phyloP scores from a whole-genome alignment of 1,140 invertebrate species.

The Brachionus koreanus region DNA sequence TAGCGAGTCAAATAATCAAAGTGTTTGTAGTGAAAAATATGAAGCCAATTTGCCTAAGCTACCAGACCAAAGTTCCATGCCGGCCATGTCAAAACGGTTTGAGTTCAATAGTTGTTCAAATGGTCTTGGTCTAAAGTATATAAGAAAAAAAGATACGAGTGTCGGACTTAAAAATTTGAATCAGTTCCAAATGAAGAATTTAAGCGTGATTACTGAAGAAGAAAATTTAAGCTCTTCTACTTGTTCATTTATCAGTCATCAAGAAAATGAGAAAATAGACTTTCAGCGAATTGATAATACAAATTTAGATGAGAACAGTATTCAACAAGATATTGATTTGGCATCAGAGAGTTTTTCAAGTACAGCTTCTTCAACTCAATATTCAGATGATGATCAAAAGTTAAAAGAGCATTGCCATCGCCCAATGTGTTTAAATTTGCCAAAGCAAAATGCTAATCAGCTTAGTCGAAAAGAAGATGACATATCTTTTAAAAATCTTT shows the following conservation, averaged over 20 bases:
- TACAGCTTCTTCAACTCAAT: neutral
- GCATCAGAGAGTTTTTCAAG: conserved; percentile 16
- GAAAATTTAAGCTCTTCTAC: neutral
- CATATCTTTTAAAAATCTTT: neutral
- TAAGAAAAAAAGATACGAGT: neutral
- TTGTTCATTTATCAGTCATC: neutral
- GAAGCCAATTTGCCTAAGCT: conserved; percentile 6
- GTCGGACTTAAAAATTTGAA: conserved; percentile 19
- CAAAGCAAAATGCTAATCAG: neutral
- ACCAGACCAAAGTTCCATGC: neutral
- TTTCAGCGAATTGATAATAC: neutral
- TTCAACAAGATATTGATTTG: conserved; percentile 20
- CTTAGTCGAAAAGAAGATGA: neutral
- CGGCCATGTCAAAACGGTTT: neutral
- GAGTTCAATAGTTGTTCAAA: neutral
- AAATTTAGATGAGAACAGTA: conserved; percentile 1
- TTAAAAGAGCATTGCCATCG: neutral
- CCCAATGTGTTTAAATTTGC: neutral
- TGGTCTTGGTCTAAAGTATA: neutral
- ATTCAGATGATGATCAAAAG: neutral
- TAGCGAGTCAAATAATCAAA: neutral
- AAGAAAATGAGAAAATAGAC: neutral
- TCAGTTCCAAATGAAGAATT: neutral
- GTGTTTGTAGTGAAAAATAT: neutral
- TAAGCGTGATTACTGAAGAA: conserved; percentile 32